Percentiles rank a stretch among this genome's conserved stretches.
Evolutionary conservation across 2,888 invertebrate species (phyloP).

Genomic region (Dynastes grantii): DNA sequence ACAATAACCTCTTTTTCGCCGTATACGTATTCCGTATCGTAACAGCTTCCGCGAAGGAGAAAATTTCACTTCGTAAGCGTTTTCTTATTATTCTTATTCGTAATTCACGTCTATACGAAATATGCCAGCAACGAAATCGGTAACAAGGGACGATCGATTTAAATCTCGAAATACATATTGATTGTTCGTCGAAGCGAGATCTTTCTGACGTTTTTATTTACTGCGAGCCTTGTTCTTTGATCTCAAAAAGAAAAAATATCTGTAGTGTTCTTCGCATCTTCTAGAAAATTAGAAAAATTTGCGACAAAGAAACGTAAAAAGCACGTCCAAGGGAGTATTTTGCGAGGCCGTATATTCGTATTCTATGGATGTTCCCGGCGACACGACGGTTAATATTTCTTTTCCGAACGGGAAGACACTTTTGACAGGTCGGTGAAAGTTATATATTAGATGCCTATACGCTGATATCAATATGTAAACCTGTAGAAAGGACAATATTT

Average conservation of each 20-base stretch:
- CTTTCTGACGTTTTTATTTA: too few species aligned
- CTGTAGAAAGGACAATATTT: background rate
- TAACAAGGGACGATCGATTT: too few species aligned
- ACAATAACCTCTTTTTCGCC: too few species aligned
- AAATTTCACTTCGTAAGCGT: too few species aligned
- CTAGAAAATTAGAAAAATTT: background rate
- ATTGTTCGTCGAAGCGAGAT: too few species aligned
- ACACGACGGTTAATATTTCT: constrained; percentile 28
- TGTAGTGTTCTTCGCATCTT: background rate
- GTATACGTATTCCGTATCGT: too few species aligned
- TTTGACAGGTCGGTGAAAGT: constrained; percentile 16
- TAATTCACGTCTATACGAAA: too few species aligned
- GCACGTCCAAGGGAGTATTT: constrained; percentile 1
- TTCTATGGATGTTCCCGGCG: constrained; percentile 3
- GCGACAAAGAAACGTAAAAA: background rate
- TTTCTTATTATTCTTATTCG: too few species aligned
- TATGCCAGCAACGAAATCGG: too few species aligned
- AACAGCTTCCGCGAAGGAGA: too few species aligned
- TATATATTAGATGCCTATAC: constrained; percentile 17
- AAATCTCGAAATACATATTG: too few species aligned
- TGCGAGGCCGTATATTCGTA: constrained; percentile 9
- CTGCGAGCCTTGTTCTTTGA: background rate
- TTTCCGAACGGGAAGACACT: constrained; percentile 14
- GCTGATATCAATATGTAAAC: background rate
- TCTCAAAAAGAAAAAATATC: background rate